Base-by-base conservation (phyloP, 1,140 invertebrate species). In the Idris sp. region DNA sequence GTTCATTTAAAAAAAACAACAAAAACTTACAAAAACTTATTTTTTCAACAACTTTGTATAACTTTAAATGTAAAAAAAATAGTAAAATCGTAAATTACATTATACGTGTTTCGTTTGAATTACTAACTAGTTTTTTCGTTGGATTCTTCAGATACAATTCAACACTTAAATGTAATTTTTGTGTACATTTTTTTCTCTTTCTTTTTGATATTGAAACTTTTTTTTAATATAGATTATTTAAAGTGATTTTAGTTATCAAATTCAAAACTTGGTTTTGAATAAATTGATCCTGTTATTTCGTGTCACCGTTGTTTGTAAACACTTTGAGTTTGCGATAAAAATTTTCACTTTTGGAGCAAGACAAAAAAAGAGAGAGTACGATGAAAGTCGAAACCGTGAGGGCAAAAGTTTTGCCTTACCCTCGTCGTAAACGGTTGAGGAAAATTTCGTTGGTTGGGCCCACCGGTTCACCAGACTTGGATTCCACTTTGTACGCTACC, bases 361-460 rank as follows among this genome's bases (percentile, higher is more conserved):
- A 44, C 4, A 46, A 49, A 31, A 28, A 38, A 2, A 14, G n/a
- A n/a, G n/a, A n/a, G n/a, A n/a, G n/a, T n/a, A 40, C 18, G 0
- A 68, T 69, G 58, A 68, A 75, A 31, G 40, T 56, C 49, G 30
- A 51, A 46, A 43, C 26, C 1, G 22, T 16, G 7, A 25, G 6
- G 8, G 14, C 46, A 33, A 69, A 71, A 48, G 9, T 46, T 18
- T 61, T 61, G 16, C 77, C 76, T 30, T 78, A 80, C 53, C 82
- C 84, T 35, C 80, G 81, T 43, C 80, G 84, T n/a, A n/a, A n/a
- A 9, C 76, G 84, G 40, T 71, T 79, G 10, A 73, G 82, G 1
- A 82, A 80, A 40, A 82, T 79, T 75, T 82, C 84, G 30, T 69
- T 87, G 31, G 79, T 85, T 49, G 85, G 84, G 6, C 84, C 84